Conservation (phyloP, 2,113 vertebrate genomes). For the Calonectris borealis region DNA sequence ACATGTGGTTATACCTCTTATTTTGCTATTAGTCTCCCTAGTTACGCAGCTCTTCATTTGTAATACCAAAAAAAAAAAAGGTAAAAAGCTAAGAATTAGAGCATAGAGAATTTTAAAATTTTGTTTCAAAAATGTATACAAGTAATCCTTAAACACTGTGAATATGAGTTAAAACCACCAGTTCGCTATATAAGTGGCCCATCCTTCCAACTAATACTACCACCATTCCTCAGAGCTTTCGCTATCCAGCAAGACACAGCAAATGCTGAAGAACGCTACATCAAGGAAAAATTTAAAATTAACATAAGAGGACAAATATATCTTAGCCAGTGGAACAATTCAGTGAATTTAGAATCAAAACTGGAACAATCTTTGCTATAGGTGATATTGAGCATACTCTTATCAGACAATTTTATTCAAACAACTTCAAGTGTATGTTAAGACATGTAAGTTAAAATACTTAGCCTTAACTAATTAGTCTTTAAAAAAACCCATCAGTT, state of each 20-base stretch:
- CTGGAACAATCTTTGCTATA: not conserved
- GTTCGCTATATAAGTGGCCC: not conserved
- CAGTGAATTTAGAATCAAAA: not conserved
- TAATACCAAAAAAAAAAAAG: not conserved
- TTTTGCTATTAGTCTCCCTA: not conserved
- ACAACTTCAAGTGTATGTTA: not conserved
- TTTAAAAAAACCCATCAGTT: not conserved
- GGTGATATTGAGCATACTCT: not conserved
- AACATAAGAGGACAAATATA: not conserved
- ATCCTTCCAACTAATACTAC: not conserved
- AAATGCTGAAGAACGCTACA: not conserved
- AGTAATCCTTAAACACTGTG: not conserved
- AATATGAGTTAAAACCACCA: not conserved
- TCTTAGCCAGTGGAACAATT: not conserved
- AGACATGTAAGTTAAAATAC: not conserved
- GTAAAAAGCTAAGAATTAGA: not conserved
- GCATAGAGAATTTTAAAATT: not conserved
- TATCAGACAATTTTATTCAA: not conserved
- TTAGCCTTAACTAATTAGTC: not conserved
- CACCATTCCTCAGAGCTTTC: not conserved
- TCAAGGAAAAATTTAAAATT: not conserved
- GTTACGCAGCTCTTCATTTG: not conserved
- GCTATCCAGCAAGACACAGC: not conserved
- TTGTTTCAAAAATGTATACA: not conserved
- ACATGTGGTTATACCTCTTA: not conserved